These are phyloP conservation scores for Aphodius granarius DNA, from an alignment of 2,888 invertebrate species.

Conservation along the genomic window DNA sequence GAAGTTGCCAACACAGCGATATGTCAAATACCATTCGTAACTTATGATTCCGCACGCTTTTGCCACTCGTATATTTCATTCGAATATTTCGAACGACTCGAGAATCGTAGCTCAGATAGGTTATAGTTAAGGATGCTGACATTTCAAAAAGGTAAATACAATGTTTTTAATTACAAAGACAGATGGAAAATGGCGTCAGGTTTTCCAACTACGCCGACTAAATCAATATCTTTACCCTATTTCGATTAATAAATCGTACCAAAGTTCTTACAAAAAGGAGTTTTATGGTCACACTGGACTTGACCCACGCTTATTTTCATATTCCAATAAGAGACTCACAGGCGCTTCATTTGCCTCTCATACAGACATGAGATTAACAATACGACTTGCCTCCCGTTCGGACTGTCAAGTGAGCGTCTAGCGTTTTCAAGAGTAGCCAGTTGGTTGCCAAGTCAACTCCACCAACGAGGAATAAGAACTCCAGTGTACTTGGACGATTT, in stretches of 20 bases:
- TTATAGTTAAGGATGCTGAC: no score
- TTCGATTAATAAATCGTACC: background rate
- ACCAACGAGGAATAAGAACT: background rate
- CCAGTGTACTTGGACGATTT: background rate
- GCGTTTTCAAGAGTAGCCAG: background rate
- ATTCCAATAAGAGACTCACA: background rate
- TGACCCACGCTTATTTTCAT: background rate
- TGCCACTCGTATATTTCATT: no score
- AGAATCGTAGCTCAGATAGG: no score
- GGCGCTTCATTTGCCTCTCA: background rate
- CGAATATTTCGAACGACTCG: no score
- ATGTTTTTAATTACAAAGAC: background rate
- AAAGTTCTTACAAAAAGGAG: background rate
- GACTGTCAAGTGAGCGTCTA: background rate
- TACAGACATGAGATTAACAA: background rate
- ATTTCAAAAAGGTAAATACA: no score
- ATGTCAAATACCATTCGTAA: no score
- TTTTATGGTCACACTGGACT: background rate
- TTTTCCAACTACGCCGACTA: background rate
- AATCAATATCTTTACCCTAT: background rate
- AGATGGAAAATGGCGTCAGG: background rate
- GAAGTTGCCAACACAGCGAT: no score
- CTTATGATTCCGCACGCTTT: no score
- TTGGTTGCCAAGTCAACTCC: background rate
- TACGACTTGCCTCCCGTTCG: background rate